These are phyloP conservation scores for Lasioglossum baleicum DNA, from an alignment of 1,140 invertebrate species.

Conservation along the genomic window DNA sequence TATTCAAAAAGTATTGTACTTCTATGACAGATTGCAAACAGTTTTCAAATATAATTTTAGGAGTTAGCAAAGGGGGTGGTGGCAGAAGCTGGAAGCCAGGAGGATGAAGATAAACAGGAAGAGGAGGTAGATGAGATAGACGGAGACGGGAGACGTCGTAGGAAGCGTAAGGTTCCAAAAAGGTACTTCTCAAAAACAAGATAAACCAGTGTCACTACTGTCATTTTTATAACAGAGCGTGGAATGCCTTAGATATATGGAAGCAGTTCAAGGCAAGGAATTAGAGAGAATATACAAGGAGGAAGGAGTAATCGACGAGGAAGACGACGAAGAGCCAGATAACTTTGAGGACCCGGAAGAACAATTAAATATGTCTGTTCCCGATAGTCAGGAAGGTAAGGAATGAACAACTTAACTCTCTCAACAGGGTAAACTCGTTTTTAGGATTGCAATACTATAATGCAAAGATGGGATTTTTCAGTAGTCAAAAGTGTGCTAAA, in stretches of 20 bases:
- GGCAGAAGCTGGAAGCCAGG: conserved; percentile 68
- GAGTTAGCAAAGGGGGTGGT: conserved; percentile 65
- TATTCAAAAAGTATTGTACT: background rate
- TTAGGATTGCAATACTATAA: too few species aligned
- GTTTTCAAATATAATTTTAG: conserved; percentile 32
- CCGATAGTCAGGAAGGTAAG: conserved; percentile 73
- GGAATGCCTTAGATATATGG: conserved; percentile 80
- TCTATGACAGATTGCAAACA: too few species aligned
- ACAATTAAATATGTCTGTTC: conserved; percentile 55
- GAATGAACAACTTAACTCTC: background rate
- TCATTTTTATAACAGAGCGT: conserved; percentile 21
- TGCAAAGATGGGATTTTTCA: too few species aligned
- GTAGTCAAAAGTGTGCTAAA: too few species aligned
- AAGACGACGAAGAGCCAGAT: conserved; percentile 74
- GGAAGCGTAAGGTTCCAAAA: conserved; percentile 83
- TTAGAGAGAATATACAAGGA: conserved; percentile 86
- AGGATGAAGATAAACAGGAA: conserved; percentile 77
- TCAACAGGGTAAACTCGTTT: background rate
- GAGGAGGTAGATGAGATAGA: conserved; percentile 78
- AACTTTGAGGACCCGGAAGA: conserved; percentile 60
- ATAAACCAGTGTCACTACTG: conserved; percentile 3
- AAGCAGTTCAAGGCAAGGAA: conserved; percentile 87
- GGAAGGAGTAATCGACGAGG: conserved; percentile 85
- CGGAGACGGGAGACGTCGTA: conserved; percentile 81
- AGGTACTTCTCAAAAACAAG: conserved; percentile 62